These are phyloP conservation scores for Bos javanicus DNA, from an alignment of 2,113 vertebrate species.

Conservation along the genomic window DNA sequence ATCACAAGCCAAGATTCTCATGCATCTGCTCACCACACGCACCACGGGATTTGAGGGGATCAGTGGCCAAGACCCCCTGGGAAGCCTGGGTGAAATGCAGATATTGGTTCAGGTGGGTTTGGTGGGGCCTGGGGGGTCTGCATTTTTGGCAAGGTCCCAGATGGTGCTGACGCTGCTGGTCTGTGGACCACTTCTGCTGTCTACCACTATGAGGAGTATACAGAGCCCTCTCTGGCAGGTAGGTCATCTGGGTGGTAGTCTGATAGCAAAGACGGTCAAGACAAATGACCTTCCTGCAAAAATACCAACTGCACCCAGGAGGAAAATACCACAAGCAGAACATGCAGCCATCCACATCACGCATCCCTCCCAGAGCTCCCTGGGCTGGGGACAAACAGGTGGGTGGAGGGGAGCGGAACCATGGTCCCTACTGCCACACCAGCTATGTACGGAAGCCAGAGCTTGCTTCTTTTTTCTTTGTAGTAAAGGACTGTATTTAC, in stretches of 20 bases:
- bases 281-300: background rate
- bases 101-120: background rate
- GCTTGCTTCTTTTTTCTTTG: background rate
- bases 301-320: background rate
- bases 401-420: rapidly evolving
- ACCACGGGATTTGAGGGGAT: background rate
- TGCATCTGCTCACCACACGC: background rate
- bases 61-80: background rate
- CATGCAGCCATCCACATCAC: background rate
- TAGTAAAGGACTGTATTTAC: background rate
- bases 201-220: background rate
- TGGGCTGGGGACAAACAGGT: background rate
- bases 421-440: background rate
- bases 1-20: background rate
- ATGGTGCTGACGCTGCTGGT: background rate
- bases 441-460: background rate
- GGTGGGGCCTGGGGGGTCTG: background rate
- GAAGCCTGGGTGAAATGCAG: background rate
- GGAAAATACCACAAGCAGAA: background rate
- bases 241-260: background rate
- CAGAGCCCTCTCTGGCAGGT: rapidly evolving
- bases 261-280: background rate
- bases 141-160: background rate
- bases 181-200: background rate
- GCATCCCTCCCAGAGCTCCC: background rate